Percentiles rank a stretch among this genome's conserved stretches.
These are phyloP conservation scores for Ceratosolen solmsi DNA, from an alignment of 1,140 invertebrate species.

Conservation along the genomic window DNA sequence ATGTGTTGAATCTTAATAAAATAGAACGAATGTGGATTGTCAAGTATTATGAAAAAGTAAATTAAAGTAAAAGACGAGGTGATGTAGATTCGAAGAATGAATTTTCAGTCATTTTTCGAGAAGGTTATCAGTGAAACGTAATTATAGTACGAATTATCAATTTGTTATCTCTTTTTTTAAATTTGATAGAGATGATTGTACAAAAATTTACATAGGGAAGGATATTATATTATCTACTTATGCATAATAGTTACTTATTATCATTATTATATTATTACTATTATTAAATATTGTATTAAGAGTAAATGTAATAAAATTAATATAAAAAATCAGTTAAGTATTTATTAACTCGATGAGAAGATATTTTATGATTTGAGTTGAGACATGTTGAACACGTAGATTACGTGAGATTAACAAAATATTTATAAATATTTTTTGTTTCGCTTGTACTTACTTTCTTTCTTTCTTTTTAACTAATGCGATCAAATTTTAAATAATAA, in stretches of 20 bases:
- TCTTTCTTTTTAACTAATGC: too few species aligned
- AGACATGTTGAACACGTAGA: background rate
- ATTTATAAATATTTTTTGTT: background rate
- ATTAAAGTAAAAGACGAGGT: conserved; percentile 46
- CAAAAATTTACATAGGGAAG: conserved; percentile 64
- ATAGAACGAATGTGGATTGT: conserved; percentile 32
- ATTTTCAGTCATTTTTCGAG: conserved; percentile 52
- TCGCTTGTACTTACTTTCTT: too few species aligned
- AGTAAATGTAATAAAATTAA: conserved; percentile 63
- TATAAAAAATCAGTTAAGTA: conserved; percentile 34
- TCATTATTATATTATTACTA: conserved; percentile 57
- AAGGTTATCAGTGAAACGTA: conserved; percentile 52
- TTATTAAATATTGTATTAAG: conserved; percentile 61
- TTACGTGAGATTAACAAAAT: background rate
- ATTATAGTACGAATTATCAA: conserved; percentile 49
- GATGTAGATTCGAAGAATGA: conserved; percentile 51
- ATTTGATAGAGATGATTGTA: conserved; percentile 64
- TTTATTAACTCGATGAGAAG: background rate
- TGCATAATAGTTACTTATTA: conserved; percentile 62
- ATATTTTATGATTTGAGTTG: background rate
- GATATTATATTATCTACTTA: conserved; percentile 61
- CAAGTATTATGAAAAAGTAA: conserved; percentile 56
- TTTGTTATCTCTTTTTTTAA: conserved; percentile 57
- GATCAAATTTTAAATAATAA: too few species aligned
- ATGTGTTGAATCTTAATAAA: conserved; percentile 23